Base-by-base conservation (phyloP, 2,797 vertebrate genomes). In the Coregonus sp. region DNA sequence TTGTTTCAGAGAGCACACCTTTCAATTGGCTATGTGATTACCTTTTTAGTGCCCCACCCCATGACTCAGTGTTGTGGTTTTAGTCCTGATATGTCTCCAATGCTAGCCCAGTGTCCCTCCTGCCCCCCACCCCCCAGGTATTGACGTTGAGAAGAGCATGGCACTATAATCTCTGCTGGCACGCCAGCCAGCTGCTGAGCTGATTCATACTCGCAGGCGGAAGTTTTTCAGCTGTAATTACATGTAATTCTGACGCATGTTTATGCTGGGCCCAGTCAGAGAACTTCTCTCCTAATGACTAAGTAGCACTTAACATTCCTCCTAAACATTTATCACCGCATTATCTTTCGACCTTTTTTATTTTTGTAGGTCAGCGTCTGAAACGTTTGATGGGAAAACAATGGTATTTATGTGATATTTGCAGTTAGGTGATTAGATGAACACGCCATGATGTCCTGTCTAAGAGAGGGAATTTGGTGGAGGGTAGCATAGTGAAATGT, bases 161-260 rank as follows among this genome's bases (percentile, higher is more conserved):
- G 79, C 78, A 72, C 88, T 85, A 81, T 90, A 78, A 81, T 88
- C 79, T 82, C 79, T 85, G 77, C 87, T 90, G 81, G 87, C 83
- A 87, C 86, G 80, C 88, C 88, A 90, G 71, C 89, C 92, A 93
- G 91, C 91, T 89, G 88, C 86, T 85, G 87, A 90, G 88, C 86
- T 94, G 92, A 94, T 94, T 94, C 92, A 95, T 91, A 82, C 87
- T 84, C 81, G 73, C 78, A 82, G 89, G 87, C 90, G 92, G 93
- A 95, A 91, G 93, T 93, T 93, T 92, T 80, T 91, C 89, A 91
- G 88, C 92, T 93, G 88, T 95, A 95, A 94, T 95, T 94, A 93
- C 90, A 88, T 89, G 90, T 91, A 92, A 92, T 92, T 90, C 91
- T 92, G 89, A 93, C 91, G 93, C 90, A 90, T 94, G 93, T 94